Conservation (phyloP, 2,797 vertebrate genomes). For the Poeciliopsis turneri region DNA sequence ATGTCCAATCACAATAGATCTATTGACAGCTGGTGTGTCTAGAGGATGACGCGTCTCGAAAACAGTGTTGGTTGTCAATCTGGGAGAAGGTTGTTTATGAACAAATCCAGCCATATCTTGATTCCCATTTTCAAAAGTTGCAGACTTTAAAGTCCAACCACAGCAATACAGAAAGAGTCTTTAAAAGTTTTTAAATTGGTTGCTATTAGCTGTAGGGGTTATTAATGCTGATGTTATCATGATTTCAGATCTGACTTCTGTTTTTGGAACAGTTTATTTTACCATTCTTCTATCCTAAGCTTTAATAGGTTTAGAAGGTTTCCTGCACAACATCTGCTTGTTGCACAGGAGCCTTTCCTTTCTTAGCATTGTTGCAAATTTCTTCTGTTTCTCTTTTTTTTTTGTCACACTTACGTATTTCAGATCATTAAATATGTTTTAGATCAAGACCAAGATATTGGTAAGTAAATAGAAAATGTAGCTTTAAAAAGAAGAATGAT, state of each 20-base stretch:
- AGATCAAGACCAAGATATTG: background rate
- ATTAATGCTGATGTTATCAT: background rate
- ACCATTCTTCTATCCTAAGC: background rate
- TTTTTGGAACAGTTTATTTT: background rate
- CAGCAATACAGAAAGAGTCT: background rate
- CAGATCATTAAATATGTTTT: background rate
- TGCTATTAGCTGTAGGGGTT: background rate
- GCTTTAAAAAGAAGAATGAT: background rate
- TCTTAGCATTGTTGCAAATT: background rate
- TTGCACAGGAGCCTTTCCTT: background rate
- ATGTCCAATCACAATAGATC: conserved; percentile 60
- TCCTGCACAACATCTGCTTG: background rate
- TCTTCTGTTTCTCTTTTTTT: background rate
- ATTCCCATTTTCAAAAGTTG: background rate
- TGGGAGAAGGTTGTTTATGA: background rate
- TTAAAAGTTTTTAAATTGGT: background rate
- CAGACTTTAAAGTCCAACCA: background rate
- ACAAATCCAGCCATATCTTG: background rate
- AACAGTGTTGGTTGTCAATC: conserved; percentile 3
- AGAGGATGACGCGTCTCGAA: conserved; percentile 33
- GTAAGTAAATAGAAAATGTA: background rate
- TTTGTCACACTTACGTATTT: background rate
- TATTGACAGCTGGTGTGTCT: conserved; percentile 59
- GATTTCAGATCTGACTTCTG: background rate
- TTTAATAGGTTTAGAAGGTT: background rate